Percentiles rank a stretch among this genome's conserved stretches.
These are phyloP conservation scores for Centropyge bicolor DNA, from an alignment of 2,797 vertebrate species.

Conservation along the genomic window DNA sequence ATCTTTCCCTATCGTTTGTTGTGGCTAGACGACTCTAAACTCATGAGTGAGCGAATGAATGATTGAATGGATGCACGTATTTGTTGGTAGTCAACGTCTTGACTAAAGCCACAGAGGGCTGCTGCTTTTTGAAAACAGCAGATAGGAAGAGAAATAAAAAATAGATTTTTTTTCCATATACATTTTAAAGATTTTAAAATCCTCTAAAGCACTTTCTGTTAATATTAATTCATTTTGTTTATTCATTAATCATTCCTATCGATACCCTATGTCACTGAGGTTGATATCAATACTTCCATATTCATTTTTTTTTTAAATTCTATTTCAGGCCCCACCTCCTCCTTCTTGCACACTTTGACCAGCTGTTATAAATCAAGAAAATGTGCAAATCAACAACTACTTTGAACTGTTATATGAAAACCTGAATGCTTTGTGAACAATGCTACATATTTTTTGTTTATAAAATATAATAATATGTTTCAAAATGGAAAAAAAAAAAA, in stretches of 20 bases:
- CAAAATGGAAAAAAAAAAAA: conserved; percentile 83
- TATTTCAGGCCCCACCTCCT: conserved; percentile 70
- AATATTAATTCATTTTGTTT: conserved; percentile 80
- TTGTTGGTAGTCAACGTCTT: conserved; percentile 75
- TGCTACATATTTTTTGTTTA: conserved; percentile 91
- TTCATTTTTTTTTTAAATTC: conserved; percentile 61
- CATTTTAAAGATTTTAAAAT: conserved; percentile 83
- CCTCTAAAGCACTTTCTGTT: conserved; percentile 85
- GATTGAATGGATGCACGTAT: conserved; percentile 72
- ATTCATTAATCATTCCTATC: conserved; percentile 80
- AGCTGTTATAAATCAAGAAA: conserved; percentile 83
- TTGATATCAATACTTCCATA: conserved; percentile 81
- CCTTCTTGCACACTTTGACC: conserved; percentile 76
- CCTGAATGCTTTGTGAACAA: conserved; percentile 93
- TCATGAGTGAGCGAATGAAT: conserved; percentile 61
- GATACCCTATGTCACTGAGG: conserved; percentile 81
- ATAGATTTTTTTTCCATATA: conserved; percentile 82
- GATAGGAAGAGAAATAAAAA: conserved; percentile 84
- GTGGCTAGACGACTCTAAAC: conserved; percentile 58
- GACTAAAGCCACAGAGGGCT: conserved; percentile 80
- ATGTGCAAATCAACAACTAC: conserved; percentile 87
- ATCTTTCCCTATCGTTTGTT: conserved; percentile 46
- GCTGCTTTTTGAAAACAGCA: conserved; percentile 85
- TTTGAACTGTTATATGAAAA: conserved; percentile 86
- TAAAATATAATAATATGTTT: conserved; percentile 84